Evolutionary conservation across 2,113 vertebrate species (phyloP), one percentile per base, ranked within the genome.

Genomic region (Callopanchax toddi): DNA sequence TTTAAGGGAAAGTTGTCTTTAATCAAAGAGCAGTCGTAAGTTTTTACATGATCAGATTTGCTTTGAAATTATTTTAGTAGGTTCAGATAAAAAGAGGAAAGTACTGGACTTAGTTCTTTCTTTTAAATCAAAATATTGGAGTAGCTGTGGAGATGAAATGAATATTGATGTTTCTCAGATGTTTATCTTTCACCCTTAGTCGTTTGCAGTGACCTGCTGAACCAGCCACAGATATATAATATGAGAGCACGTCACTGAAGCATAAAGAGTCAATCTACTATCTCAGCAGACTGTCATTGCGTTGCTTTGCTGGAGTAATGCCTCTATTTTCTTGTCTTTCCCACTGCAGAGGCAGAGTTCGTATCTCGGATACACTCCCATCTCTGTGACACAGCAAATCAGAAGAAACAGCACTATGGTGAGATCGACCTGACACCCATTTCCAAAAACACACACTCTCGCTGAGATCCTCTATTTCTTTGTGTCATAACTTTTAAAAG

Each of bases 371-470:
- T 98, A 59, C 89, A 94, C 22, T 60, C 67, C 37, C 91, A 93
- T 86, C 84, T 98, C 79, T 65, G 9, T 45, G 89, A 87, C 81
- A 91, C 49, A 18, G 94, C 94, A 60, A 67, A 76, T 22, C 70
- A 81, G 68, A 89, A 91, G 62, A 91, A 91, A 1, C 49, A 65
- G 18, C 89, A 89, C 61, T 89, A 91, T 0, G 95, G 96, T 98
- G 86, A 94, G 94, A 68, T 53, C 65, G 40, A 0, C 29, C 0
- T 17, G 43, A 61, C 60, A 34, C 52, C 37, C 17, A 22, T 36
- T 45, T 18, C 40, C 10, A 29, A 6, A 34, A 37, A 37, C 26
- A 49, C 63, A 65, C 66, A 37, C 29, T 21, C 39, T 13, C 65
- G 64, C 50, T 61, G 56, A 55, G 26, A 56, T 43, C 16, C 54